These are phyloP conservation scores for Taeniopygia guttata DNA, from an alignment of 2,797 vertebrate genomes.

Conservation along the genomic window DNA sequence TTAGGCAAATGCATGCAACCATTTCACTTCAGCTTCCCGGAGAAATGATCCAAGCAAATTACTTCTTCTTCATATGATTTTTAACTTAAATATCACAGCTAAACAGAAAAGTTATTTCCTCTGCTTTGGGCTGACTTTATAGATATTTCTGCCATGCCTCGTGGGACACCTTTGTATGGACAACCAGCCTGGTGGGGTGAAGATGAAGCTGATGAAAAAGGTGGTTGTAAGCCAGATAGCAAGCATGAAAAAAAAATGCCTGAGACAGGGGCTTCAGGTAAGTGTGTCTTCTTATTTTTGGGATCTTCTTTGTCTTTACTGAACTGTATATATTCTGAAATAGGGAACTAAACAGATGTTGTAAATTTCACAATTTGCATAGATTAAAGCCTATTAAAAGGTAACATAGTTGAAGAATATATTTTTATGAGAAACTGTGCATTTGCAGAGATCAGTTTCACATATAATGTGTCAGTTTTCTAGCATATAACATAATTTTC, in stretches of 20 bases:
- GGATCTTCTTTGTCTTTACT: background rate
- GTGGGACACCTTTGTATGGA: slow-evolving; percentile 94
- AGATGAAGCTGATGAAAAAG: slow-evolving; percentile 91
- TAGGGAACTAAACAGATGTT: background rate
- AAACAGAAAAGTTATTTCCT: background rate
- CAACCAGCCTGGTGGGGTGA: slow-evolving; percentile 99
- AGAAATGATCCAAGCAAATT: background rate
- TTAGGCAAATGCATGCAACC: background rate
- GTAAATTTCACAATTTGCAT: background rate
- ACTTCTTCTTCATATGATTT: background rate
- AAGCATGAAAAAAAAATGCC: slow-evolving; percentile 84
- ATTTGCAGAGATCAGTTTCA: background rate
- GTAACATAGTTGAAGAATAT: background rate
- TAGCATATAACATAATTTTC: background rate
- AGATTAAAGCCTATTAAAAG: background rate
- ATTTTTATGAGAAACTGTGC: background rate
- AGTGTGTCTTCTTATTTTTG: background rate
- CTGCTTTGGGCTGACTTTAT: slow-evolving; percentile 35
- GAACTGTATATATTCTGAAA: background rate
- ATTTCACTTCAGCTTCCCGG: background rate
- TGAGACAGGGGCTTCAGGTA: slow-evolving; percentile 82
- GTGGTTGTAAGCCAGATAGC: slow-evolving; percentile 85
- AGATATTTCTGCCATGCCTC: slow-evolving; percentile 87
- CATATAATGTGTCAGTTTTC: background rate
- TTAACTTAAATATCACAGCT: background rate